phyloP scores from a whole-genome alignment of 2,113 vertebrate species.

The Rhea americana region DNA sequence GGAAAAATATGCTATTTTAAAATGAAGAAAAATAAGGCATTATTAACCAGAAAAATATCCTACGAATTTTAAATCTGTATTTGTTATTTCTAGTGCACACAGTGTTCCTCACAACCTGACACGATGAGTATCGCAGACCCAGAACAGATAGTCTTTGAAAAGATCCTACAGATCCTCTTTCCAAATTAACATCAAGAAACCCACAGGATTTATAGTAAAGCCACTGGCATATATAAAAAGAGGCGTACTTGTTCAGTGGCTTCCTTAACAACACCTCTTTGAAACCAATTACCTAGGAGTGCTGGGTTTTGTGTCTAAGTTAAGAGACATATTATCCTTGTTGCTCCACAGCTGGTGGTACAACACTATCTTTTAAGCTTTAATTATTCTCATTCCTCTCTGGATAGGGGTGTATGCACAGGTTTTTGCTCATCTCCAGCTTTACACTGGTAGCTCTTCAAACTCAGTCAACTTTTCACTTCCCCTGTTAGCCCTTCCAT shows the following conservation, averaged over 20 bases:
- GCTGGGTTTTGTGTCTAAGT: constrained; percentile 26
- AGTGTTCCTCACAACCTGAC: constrained; percentile 43
- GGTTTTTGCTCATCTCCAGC: not conserved
- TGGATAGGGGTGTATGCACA: not conserved
- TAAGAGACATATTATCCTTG: constrained; percentile 4
- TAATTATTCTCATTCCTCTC: constrained; percentile 27
- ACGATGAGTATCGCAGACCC: constrained; percentile 63
- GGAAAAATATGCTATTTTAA: constrained; percentile 56
- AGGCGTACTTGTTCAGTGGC: constrained; percentile 44
- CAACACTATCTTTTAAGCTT: constrained; percentile 41
- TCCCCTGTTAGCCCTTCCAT: not conserved
- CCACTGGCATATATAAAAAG: constrained; percentile 63
- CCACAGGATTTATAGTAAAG: constrained; percentile 63
- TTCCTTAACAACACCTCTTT: constrained; percentile 5
- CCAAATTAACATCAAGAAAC: constrained; percentile 66
- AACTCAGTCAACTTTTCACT: not conserved
- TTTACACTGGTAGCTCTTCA: not conserved
- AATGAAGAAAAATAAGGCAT: constrained; percentile 59
- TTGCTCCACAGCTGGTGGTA: constrained; percentile 36
- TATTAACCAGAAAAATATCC: constrained; percentile 66
- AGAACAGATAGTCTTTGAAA: constrained; percentile 75
- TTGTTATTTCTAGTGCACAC: constrained; percentile 63
- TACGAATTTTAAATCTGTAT: constrained; percentile 60
- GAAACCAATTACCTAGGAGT: constrained; percentile 44
- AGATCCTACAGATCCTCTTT: constrained; percentile 61